A percentile compares a stretch with the other conserved stretches of the same genome.
phyloP scores from a whole-genome alignment of 2,113 vertebrate species.

The Rhabdomys dilectus region DNA sequence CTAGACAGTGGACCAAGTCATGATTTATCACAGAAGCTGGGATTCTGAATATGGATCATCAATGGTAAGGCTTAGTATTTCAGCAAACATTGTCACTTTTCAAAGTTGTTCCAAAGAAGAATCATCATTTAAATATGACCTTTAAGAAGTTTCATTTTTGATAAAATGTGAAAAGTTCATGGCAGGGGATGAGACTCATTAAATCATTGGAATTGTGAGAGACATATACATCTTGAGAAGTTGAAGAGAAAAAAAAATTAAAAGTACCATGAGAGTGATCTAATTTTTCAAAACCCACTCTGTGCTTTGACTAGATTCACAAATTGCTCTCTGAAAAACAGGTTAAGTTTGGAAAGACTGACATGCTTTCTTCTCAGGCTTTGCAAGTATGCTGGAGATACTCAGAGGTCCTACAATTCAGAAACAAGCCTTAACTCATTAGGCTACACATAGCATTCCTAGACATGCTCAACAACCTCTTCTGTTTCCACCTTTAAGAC shows the following conservation, averaged over 20 bases:
- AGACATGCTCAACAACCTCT: background rate
- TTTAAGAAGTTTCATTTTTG: conserved; percentile 12
- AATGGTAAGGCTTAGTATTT: background rate
- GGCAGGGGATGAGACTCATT: background rate
- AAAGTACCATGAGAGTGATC: background rate
- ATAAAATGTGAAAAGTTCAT: conserved; percentile 31
- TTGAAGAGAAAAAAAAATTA: background rate
- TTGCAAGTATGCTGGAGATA: background rate
- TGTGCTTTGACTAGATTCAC: background rate
- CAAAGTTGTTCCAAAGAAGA: background rate
- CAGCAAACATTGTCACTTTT: conserved; percentile 30
- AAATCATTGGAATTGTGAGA: conserved; percentile 53
- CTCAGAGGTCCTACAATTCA: background rate
- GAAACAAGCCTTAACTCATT: background rate
- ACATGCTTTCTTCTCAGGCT: background rate
- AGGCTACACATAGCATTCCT: background rate
- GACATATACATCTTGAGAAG: background rate
- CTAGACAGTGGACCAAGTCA: background rate
- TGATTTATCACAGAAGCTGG: background rate
- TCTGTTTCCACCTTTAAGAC: background rate
- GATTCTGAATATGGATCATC: background rate
- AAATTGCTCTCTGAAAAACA: conserved; percentile 37
- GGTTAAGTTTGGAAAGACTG: background rate
- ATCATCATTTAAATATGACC: background rate
- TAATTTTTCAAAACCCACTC: background rate